phyloP scores from a whole-genome alignment of 2,797 vertebrate species.

The Melanitta fusca region DNA sequence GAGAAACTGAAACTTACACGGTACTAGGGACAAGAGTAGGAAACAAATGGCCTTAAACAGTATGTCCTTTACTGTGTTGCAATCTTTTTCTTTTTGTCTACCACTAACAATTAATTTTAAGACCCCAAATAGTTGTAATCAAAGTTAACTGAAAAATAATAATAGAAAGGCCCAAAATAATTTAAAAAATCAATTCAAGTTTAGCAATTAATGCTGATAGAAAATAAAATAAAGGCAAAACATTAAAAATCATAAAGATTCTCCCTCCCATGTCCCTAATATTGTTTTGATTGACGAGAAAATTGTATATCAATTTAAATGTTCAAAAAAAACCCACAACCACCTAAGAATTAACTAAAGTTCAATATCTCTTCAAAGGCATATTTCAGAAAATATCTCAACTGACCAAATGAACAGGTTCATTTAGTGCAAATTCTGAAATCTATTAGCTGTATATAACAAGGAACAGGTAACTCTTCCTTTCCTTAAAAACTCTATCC shows the following conservation, averaged over 20 bases:
- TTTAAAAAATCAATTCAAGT: neutral
- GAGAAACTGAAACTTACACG: neutral
- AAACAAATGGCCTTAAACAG: neutral
- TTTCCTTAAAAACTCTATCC: neutral
- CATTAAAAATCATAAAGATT: neutral
- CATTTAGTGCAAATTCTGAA: neutral
- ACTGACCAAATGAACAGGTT: neutral
- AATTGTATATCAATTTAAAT: neutral
- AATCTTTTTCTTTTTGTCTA: neutral
- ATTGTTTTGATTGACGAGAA: neutral
- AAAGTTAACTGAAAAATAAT: neutral
- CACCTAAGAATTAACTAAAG: neutral
- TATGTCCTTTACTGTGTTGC: accelerated
- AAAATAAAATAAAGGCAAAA: neutral
- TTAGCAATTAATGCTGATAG: neutral
- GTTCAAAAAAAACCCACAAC: neutral
- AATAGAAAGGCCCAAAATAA: neutral
- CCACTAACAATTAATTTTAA: neutral
- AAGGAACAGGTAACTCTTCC: neutral
- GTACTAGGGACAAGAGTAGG: neutral
- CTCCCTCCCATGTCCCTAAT: neutral
- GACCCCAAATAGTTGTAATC: neutral
- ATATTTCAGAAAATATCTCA: neutral
- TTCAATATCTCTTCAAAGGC: neutral
- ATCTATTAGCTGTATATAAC: accelerated